Evolutionary conservation across 30 jellyfish, hydroid and myxozoan genomes (phyloP), one percentile per base, ranked within the genome.

Genomic region (Cassiopea xamachana): DNA sequence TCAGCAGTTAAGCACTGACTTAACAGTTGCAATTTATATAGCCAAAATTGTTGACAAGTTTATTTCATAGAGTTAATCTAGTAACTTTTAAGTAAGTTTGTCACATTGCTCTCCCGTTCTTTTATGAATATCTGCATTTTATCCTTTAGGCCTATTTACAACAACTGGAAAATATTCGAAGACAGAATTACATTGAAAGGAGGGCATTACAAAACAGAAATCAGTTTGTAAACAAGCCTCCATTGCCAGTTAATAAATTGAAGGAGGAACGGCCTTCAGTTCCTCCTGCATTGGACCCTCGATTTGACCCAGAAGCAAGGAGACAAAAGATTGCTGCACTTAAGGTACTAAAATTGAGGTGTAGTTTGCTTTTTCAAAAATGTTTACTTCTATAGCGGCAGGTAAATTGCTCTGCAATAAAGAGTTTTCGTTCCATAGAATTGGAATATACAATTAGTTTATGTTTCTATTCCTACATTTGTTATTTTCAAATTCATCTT

Each of bases 161-260:
- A 44, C 99, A 95, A 75, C 92, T 95, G 73, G 99, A 95, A 84
- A 91, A 86, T 45, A 95, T 95, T 59, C 96, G 99, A 12, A 68
- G 89, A 46, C 96, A 95, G 88, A 95, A 95, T 69, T 95, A 81
- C 89, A 7, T 78, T 7, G 99, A 95, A 50, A 87, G 99, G 55
- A 87, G 75, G 70, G 78, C 69, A 16, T 67, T 81, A 75, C 92
- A 75, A 61, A 81, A 85, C 62, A 71, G 73, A 60, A 74, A 81
- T 71, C 86, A 90, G 10, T 76, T 10, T 16, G 88, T 75, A 7
- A 46, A 89, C 50, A 87, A 84, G 58, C 92, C 92, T 1, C 88
- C 91, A 1, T 79, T 47, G 43, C 90, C 86, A 45, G 89, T 75
- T 1, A 82, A 69, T 58, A 87, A 87, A 5, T 47, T 69, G 15